Percentiles rank a stretch among this genome's conserved stretches.
These are phyloP conservation scores for Brachypterus glaber DNA, from an alignment of 2,888 invertebrate species.

Conservation along the genomic window DNA sequence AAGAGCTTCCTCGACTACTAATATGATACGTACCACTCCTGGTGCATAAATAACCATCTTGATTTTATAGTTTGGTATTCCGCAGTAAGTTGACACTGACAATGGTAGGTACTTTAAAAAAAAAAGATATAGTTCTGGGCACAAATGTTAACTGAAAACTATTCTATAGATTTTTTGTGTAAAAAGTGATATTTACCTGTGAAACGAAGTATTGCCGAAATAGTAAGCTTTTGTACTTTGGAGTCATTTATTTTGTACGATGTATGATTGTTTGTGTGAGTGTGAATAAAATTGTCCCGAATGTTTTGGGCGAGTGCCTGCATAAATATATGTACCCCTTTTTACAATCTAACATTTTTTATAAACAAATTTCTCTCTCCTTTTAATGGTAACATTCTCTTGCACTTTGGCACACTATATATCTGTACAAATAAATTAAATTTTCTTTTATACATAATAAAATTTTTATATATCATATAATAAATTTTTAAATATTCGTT, in stretches of 20 bases:
- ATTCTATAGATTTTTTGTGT: too few relatives aligned
- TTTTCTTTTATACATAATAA: conserved; percentile 42
- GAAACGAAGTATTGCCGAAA: too few relatives aligned
- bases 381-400: conserved; percentile 42
- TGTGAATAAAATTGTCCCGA: conserved; percentile 26
- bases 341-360: conserved; percentile 33
- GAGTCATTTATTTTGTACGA: conserved; percentile 1
- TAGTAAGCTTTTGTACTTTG: conserved; percentile 2
- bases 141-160: too few relatives aligned
- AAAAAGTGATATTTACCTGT: too few relatives aligned
- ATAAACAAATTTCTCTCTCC: conserved; percentile 37
- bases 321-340: conserved; percentile 43
- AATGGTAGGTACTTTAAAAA: too few relatives aligned
- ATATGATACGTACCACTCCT: too few relatives aligned
- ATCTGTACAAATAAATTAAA: conserved; percentile 45
- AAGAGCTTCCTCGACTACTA: too few relatives aligned
- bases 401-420: conserved; percentile 44
- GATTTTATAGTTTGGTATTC: too few relatives aligned
- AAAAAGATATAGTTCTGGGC: too few relatives aligned
- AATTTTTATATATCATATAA: conserved; percentile 38
- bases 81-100: too few relatives aligned
- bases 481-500: conserved; percentile 42
- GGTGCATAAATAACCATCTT: too few relatives aligned
- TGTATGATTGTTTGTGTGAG: conserved; percentile 7
- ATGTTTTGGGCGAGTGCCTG: conserved; percentile 28